Base-by-base conservation (phyloP, 1,140 invertebrate species). In the Galleria mellonella region DNA sequence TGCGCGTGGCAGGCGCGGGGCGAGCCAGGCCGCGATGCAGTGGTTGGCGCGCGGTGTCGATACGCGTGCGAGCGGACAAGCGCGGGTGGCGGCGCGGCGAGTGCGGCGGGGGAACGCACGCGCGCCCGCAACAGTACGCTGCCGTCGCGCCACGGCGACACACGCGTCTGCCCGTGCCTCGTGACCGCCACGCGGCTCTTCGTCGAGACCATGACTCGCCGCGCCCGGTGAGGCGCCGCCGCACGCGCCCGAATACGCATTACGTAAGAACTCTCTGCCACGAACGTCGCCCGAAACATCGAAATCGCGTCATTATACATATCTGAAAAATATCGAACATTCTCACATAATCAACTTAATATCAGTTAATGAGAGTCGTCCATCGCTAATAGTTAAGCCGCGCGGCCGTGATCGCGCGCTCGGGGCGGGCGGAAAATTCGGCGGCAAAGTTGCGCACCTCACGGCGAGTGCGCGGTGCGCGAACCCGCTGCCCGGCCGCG, bases 31-130 rank as follows among this genome's bases (percentile, higher is more conserved):
- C 62, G 62, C 65, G 75, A 62, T 74, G 72, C 67, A 71, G 71
- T 71, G 65, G 72, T 71, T 60, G 62, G 64, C 61, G 60, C 58
- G 61, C 65, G 72, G 67, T 81, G 72, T 77, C 74, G 72, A 78
- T 76, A 72, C 73, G 75, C 54, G 73, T 67, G 67, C 60, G 63
- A 69, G 52, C 50, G 48, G 45, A 29, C 32, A 28, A 15, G 45
- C 47, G 62, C 47, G 43, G 49, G 40, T 47, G 29, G 39, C 46
- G 48, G 41, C 43, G 58, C 39, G 51, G 37, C 47, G 47, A 47
- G 39, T 36, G 39, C 55, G 56, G 41, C 47, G 52, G 51, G 50
- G 38, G 54, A 52, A 57, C 64, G 62, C 64, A 57, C 60, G 60
- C 63, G 42, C 62, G 48, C 47, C 35, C 48, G 47, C 49, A 43